phyloP scores from a whole-genome alignment of 2,797 vertebrate genomes.

The Lophius americanus region DNA sequence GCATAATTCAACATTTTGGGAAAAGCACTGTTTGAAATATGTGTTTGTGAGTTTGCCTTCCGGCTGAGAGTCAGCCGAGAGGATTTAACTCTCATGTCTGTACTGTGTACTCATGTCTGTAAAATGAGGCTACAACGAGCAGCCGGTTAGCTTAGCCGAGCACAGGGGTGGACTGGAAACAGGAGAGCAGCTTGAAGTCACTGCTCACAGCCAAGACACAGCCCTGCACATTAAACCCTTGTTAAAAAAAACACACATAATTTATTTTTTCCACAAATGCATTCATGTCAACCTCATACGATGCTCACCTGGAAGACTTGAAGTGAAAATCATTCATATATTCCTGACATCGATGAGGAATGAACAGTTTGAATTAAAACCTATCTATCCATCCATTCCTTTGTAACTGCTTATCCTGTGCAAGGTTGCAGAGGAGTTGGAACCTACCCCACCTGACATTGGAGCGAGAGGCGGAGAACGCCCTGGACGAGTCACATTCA shows the following conservation, averaged over 20 bases:
- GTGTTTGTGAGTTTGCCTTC: neutral
- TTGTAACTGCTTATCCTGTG: too few relatives aligned
- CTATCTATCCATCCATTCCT: too few relatives aligned
- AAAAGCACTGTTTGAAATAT: neutral
- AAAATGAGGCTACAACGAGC: conserved; percentile 1
- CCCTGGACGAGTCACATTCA: too few relatives aligned
- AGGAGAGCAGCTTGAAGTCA: conserved; percentile 6
- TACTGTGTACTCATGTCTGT: neutral
- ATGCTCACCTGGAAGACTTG: too few relatives aligned
- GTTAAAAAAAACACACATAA: neutral
- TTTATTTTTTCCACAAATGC: too few relatives aligned
- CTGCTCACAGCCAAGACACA: conserved; percentile 2
- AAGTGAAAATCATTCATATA: too few relatives aligned
- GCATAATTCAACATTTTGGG: conserved; percentile 18
- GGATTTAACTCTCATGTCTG: neutral
- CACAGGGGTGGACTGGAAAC: conserved; percentile 1
- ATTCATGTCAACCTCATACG: too few relatives aligned
- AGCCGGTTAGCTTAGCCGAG: conserved; percentile 12
- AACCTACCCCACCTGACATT: too few relatives aligned
- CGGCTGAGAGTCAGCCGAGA: neutral
- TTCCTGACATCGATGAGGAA: too few relatives aligned
- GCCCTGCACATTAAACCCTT: neutral
- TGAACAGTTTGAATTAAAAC: too few relatives aligned
- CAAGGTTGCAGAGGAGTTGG: too few relatives aligned
- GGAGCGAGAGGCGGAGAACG: too few relatives aligned